A percentile compares a stretch with the other conserved stretches of the same genome.
Evolutionary conservation across 1,140 invertebrate genomes (phyloP).

Genomic region (Rhagoletis zephyria): DNA sequence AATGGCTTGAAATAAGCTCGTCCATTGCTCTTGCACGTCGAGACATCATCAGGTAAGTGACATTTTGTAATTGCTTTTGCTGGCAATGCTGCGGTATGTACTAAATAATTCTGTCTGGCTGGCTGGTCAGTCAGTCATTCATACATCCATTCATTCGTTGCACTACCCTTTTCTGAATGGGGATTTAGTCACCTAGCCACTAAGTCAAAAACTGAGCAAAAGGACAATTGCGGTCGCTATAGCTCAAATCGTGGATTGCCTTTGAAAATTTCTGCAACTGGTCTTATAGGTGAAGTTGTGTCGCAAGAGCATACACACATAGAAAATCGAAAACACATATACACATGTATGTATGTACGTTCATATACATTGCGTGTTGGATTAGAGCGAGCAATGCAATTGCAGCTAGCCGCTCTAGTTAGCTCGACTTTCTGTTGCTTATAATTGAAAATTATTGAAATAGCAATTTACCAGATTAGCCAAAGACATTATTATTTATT

Average conservation of each 20-base stretch:
- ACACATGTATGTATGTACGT: neutral
- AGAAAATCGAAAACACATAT: neutral
- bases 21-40: neutral
- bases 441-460: conserved; percentile 54
- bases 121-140: conserved; percentile 1
- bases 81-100: neutral
- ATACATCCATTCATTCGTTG: neutral
- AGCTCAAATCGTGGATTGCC: neutral
- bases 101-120: too few relatives aligned
- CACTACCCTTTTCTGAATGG: neutral
- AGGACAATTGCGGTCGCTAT: neutral
- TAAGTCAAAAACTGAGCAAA: too few relatives aligned
- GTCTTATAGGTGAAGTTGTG: neutral
- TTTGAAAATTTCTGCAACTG: neutral
- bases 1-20: neutral
- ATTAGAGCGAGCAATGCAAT: neutral
- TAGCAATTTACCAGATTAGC: conserved; percentile 49
- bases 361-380: neutral
- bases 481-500: conserved; percentile 25
- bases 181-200: neutral
- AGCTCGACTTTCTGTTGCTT: neutral
- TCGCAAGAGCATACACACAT: neutral
- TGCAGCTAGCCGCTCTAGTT: too few relatives aligned
- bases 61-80: neutral
- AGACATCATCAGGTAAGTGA: neutral